Conservation (phyloP, 2,113 vertebrate genomes). For the Tetraodon nigroviridis region DNA sequence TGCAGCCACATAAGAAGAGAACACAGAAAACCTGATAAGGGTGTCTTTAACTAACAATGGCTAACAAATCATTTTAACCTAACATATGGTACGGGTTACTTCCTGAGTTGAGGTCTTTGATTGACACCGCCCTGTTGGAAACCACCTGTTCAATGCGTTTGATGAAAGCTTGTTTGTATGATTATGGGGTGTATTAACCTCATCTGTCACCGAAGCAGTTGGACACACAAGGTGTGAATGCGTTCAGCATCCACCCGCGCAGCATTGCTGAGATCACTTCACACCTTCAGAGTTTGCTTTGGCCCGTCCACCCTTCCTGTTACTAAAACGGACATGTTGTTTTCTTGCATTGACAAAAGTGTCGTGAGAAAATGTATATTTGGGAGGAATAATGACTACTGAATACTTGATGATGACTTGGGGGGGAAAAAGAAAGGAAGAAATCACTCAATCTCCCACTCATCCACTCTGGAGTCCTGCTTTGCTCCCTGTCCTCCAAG, state of each 20-base stretch:
- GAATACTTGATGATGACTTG: background rate
- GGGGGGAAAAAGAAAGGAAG: background rate
- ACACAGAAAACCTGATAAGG: constrained; percentile 22
- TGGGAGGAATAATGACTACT: background rate
- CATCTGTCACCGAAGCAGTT: too few species aligned
- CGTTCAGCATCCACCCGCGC: background rate
- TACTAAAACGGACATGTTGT: constrained; percentile 2
- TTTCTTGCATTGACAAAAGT: background rate
- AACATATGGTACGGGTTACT: background rate
- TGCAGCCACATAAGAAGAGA: constrained; percentile 24
- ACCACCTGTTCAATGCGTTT: background rate
- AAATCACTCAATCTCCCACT: constrained; percentile 16
- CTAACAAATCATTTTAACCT: constrained; percentile 8
- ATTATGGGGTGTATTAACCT: background rate
- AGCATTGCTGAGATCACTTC: background rate
- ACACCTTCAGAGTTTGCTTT: constrained; percentile 37
- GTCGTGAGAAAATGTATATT: background rate
- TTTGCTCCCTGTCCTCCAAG: constrained; percentile 26
- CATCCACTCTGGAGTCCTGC: constrained; percentile 23
- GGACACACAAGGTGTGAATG: too few species aligned
- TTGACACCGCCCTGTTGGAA: background rate
- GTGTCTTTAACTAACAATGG: constrained; percentile 22
- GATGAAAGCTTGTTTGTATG: constrained; percentile 14
- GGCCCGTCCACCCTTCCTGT: background rate
- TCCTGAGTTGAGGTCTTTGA: background rate